Percentiles rank a stretch among this genome's conserved stretches.
Evolutionary conservation across 2,113 vertebrate genomes (phyloP).

Genomic region (Holacanthus passer): DNA sequence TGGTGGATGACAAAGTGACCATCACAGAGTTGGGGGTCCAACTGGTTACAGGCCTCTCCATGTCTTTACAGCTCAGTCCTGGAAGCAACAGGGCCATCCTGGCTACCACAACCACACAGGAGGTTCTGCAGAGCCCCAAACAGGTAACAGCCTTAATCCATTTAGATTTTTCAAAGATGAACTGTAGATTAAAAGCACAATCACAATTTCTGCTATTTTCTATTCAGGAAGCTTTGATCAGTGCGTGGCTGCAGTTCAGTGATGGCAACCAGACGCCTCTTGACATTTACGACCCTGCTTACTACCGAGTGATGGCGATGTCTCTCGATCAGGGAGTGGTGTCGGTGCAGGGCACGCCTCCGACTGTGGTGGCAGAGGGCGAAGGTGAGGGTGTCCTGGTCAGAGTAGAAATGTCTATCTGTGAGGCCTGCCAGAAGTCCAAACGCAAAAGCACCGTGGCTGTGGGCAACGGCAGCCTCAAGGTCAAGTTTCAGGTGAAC

Average conservation of each 20-base stretch:
- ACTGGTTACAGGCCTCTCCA: slow-evolving; percentile 89
- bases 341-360: slow-evolving; percentile 86
- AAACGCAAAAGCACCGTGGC: slow-evolving; percentile 92
- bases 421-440: slow-evolving; percentile 91
- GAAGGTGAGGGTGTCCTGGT: slow-evolving; percentile 91
- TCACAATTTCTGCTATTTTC: slow-evolving; percentile 9
- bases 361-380: slow-evolving; percentile 84
- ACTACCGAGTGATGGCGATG: slow-evolving; percentile 87
- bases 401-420: slow-evolving; percentile 91
- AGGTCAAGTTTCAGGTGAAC: slow-evolving; percentile 87
- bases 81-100: slow-evolving; percentile 92
- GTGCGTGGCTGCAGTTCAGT: slow-evolving; percentile 94
- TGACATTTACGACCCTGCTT: slow-evolving; percentile 90
- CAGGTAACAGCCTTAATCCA: slow-evolving; percentile 82
- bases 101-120: slow-evolving; percentile 89
- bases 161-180: not conserved
- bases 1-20: slow-evolving; percentile 94
- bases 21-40: slow-evolving; percentile 93
- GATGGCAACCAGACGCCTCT: slow-evolving; percentile 92
- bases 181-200: not conserved
- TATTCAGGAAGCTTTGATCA: slow-evolving; percentile 90
- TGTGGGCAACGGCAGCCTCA: slow-evolving; percentile 87
- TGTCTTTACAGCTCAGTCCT: slow-evolving; percentile 92
- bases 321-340: slow-evolving; percentile 92
- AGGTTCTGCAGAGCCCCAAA: slow-evolving; percentile 88